These are phyloP conservation scores for Chiridota heheva DNA, from an alignment of 35 echinoderm and acorn worm species.

Conservation along the genomic window DNA sequence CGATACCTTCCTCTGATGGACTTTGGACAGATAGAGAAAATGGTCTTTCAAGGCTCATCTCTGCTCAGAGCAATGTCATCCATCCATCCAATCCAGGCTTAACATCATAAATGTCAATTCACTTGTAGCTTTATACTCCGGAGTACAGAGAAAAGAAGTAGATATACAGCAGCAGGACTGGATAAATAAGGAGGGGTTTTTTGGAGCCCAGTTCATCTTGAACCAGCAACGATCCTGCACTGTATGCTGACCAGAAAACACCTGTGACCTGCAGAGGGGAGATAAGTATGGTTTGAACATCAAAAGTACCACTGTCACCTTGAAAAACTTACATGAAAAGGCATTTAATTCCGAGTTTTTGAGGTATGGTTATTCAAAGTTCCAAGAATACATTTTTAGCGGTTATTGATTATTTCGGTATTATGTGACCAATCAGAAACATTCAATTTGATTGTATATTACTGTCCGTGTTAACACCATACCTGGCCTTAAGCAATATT, in stretches of 20 bases:
- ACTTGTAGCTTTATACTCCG: conserved; percentile 93
- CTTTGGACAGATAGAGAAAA: no score
- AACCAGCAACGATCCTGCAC: conserved; percentile 87
- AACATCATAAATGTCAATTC: no score
- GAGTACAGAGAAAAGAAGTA: conserved; percentile 97
- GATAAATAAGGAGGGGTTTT: conserved; percentile 93
- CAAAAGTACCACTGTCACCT: background rate
- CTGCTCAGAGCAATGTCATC: no score
- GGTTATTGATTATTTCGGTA: background rate
- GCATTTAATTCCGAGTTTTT: background rate
- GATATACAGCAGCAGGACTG: conserved; percentile 91
- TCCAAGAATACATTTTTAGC: background rate
- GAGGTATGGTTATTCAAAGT: background rate
- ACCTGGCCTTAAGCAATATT: no score
- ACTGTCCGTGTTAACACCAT: no score
- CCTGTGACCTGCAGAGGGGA: conserved; percentile 65
- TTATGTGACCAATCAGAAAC: no score
- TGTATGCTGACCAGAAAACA: conserved; percentile 92
- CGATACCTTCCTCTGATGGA: no score
- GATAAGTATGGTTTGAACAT: background rate
- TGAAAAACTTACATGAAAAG: background rate
- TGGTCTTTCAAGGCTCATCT: no score
- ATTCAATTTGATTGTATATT: no score
- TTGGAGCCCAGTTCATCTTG: conserved; percentile 82
- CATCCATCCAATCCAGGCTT: no score